These are phyloP conservation scores for Marisa cornuarietis DNA, from an alignment of 1,140 invertebrate genomes.

Conservation along the genomic window DNA sequence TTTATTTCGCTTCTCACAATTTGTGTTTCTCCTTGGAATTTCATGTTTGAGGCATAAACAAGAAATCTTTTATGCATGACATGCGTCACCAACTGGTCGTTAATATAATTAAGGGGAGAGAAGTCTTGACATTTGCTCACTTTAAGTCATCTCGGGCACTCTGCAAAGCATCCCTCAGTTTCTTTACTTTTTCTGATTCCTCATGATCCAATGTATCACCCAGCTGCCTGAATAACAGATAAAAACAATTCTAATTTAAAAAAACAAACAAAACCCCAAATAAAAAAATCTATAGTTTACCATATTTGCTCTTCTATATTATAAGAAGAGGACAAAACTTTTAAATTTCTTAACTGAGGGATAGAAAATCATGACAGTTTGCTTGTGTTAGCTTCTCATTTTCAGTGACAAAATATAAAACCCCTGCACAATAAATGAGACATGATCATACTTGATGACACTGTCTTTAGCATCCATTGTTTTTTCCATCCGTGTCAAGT, in stretches of 20 bases:
- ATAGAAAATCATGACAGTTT: too few species aligned
- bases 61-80: too few species aligned
- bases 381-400: too few species aligned
- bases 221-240: constrained; percentile 34
- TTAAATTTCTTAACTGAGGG: too few species aligned
- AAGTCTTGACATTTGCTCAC: constrained; percentile 19
- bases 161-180: constrained; percentile 35
- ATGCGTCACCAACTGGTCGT: too few species aligned
- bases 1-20: too few species aligned
- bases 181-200: constrained; percentile 39
- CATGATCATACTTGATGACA: constrained; percentile 49
- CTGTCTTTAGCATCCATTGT: constrained; percentile 52
- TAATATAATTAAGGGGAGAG: too few species aligned
- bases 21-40: too few species aligned
- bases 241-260: background rate
- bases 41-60: too few species aligned
- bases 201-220: constrained; percentile 31
- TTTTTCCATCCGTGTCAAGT: constrained; percentile 41
- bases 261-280: background rate
- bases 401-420: too few species aligned
- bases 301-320: too few species aligned
- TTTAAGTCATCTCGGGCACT: constrained; percentile 40
- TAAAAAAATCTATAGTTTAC: background rate
- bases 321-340: too few species aligned
- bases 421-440: background rate